Evolutionary conservation across 2,113 vertebrate species (phyloP).

Genomic region (Salvator merianae): DNA sequence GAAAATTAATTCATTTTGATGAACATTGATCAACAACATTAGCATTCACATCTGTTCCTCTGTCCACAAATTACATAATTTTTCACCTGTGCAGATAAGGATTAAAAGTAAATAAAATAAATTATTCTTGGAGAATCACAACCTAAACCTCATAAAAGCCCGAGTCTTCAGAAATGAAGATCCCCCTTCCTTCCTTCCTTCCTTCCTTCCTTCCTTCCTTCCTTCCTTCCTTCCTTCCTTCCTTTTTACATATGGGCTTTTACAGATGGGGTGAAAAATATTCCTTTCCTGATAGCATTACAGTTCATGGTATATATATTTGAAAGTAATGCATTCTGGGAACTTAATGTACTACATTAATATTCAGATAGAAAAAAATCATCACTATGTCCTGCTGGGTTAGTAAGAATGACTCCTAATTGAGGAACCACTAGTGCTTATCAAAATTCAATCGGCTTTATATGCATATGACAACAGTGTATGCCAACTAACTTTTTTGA

Average conservation of each 20-base stretch:
- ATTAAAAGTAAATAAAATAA: not conserved
- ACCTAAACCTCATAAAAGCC: not conserved
- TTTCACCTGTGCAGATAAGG: too few species aligned
- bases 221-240: constrained; percentile 20
- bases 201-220: constrained; percentile 20
- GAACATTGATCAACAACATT: too few species aligned
- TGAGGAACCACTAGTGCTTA: constrained; percentile 33
- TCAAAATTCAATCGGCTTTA: constrained; percentile 50
- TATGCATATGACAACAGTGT: constrained; percentile 47
- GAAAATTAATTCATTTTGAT: too few species aligned
- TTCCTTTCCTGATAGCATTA: not conserved
- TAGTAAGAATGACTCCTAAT: constrained; percentile 23
- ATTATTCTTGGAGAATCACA: rapidly evolving
- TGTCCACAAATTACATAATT: too few species aligned
- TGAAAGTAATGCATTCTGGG: not conserved
- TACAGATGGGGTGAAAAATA: not conserved
- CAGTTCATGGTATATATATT: not conserved
- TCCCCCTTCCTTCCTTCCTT: constrained; percentile 10
- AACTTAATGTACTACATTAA: constrained; percentile 14
- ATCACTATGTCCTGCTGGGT: not conserved
- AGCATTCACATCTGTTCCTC: too few species aligned
- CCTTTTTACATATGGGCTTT: too few species aligned
- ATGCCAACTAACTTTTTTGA: constrained; percentile 65
- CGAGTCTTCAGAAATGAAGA: not conserved
- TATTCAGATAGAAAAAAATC: not conserved